Base-by-base conservation (phyloP, 2,113 vertebrate genomes). In the Ptilonorhynchus violaceus region DNA sequence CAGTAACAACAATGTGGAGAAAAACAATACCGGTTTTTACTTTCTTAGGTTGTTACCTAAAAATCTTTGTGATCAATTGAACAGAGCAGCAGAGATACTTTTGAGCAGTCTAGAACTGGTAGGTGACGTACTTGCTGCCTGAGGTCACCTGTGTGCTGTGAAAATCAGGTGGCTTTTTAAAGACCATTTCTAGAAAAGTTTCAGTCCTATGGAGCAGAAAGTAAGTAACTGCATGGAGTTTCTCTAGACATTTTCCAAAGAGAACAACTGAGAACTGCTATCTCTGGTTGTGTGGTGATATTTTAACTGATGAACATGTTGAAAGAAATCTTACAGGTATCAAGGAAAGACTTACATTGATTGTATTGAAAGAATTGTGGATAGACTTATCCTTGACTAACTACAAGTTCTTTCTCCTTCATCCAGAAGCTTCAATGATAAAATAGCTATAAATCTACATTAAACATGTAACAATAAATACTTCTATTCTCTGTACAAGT, bases 151-250 rank as follows among this genome's bases (percentile, higher is more conserved):
- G 95, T 98, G 4, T 96, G 95, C 56, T 98, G 98, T 23, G 78
- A 83, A 22, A 92, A 98, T 33, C 97, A 37, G 66, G 79, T 72
- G 80, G 92, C 42, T 99, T 99, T 95, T 84, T 97, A 24, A 98
- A 96, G 85, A 89, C 98, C 64, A 97, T 99, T 93, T 98, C 96
- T 33, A 98, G 91, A 97, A 99, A 99, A 78, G 74, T 95, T 46
- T 99, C 98, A 76, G 96, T 99, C 37, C 98, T 97, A 72, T 97
- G 97, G 80, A 99, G 98, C 97, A 98, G 95, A 11, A 98, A 98
- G 73, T 97, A 98, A 63, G 91, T 99, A 25, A 96, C 75, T 87
- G 98, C 85, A 91, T 98, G 37, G 67, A 98, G 7, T 96, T 97
- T 88, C 94, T 99, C 27, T 97, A 92, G 89, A 41, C 60, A 10